Base-by-base conservation (phyloP, 2,888 invertebrate genomes). In the Ommatoiulus sabulosus region DNA sequence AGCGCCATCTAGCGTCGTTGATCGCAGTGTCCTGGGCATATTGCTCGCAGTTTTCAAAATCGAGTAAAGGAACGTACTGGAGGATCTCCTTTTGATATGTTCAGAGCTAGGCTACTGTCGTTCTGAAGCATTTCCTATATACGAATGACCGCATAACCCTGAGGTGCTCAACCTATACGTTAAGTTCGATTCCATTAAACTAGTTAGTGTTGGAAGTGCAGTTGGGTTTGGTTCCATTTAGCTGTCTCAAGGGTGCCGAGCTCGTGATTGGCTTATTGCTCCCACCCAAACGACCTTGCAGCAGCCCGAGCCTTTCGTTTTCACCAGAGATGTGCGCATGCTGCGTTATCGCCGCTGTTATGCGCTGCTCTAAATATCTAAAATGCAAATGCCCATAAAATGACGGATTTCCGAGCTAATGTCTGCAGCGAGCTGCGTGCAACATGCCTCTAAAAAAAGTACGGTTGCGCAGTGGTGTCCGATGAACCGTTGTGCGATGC, bases 311-410 rank as follows among this genome's bases (percentile, higher is more conserved):
- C n/a, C 57, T n/a, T n/a, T 57, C 57, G 24, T 63, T 63, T 63
- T 63, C 63, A n/a, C 46, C n/a, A 20, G 63, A 6, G 3, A 72
- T 57, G 57, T 3, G 6, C 57, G 72, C 72, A 72, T 72, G 72
- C 72, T 24, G 72, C 57, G 17, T 72, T 72, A 72, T 72, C 72
- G 15, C 7, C 52, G 12, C 52, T 12, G 52, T 52, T 52, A 52
- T 52, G 72, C 72, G 7, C 24, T 0, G 24, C 24, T 72, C 72
- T 72, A 24, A 72, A 72, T 7, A 72, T 72, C 7, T 72, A 72
- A 72, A 72, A 72, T 72, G 72, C 72, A 72, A 72, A 72, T 72
- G 72, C 72, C 72, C 72, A 72, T 72, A 72, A 72, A 72, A 72
- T 72, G 72, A 72, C 72, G 72, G 72, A 72, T 72, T 72, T 72